Conservation (phyloP, 2,113 vertebrate species). For the Ceyx cyanopectus region DNA sequence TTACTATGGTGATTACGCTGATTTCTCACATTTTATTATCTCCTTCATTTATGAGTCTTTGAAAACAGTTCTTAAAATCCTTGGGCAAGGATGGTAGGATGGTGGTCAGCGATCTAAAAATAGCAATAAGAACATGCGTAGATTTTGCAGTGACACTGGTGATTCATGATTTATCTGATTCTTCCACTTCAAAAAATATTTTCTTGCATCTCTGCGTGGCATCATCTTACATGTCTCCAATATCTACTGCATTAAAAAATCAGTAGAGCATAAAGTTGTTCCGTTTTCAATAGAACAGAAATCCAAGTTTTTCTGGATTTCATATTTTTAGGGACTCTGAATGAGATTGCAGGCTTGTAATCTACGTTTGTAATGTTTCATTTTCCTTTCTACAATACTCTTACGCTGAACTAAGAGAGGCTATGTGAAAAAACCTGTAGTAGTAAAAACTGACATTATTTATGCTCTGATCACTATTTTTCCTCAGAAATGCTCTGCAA, state of each 20-base stretch:
- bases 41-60: not conserved
- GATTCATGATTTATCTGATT: constrained; percentile 64
- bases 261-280: constrained; percentile 56
- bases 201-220: constrained; percentile 41
- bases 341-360: not conserved
- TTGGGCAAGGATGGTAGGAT: constrained; percentile 19
- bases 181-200: constrained; percentile 63
- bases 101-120: constrained; percentile 53
- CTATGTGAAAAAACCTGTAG: not conserved
- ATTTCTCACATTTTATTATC: constrained; percentile 1
- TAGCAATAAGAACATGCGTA: constrained; percentile 15
- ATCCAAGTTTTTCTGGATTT: not conserved
- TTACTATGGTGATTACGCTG: not conserved
- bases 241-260: constrained; percentile 52
- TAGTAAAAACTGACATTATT: constrained; percentile 1
- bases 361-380: not conserved
- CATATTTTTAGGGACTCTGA: not conserved
- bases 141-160: constrained; percentile 5
- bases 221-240: constrained; percentile 56
- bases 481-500: not conserved
- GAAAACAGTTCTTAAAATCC: constrained; percentile 30
- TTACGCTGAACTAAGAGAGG: not conserved
- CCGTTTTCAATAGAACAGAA: constrained; percentile 9
- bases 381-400: constrained; percentile 2
- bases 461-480: not conserved